Conservation (phyloP, 2,888 invertebrate species). For the Eustalomyia histrio region DNA sequence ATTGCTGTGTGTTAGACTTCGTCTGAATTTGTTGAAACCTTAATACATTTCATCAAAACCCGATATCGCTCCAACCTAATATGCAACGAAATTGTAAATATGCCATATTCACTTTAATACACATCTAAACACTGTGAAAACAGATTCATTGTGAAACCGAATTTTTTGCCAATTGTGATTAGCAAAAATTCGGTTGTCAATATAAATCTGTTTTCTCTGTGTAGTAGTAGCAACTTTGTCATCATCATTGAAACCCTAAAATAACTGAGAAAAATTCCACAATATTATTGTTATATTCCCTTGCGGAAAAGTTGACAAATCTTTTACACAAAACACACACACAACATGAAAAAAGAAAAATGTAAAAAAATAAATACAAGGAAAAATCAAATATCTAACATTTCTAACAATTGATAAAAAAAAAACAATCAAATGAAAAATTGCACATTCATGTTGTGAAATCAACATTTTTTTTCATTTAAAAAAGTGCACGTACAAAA, state of each 20-base stretch:
- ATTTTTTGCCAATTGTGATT: too few species aligned
- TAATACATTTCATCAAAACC: background rate
- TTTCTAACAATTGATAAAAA: conserved; percentile 58
- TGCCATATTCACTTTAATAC: conserved; percentile 8
- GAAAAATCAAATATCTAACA: conserved; percentile 58
- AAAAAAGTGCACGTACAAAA: conserved; percentile 51
- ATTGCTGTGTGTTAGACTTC: too few species aligned
- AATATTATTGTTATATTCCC: conserved; percentile 57
- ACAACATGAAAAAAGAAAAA: background rate
- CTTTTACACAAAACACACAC: conserved; percentile 51
- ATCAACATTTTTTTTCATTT: conserved; percentile 48
- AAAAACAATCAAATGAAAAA: conserved; percentile 61
- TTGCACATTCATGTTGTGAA: conserved; percentile 61
- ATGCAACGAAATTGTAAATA: too few species aligned
- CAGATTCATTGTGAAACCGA: too few species aligned
- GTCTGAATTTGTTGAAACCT: too few species aligned
- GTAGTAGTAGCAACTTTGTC: conserved; percentile 36
- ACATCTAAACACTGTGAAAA: background rate
- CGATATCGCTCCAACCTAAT: background rate
- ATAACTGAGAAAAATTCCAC: conserved; percentile 50
- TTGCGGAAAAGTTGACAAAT: conserved; percentile 57
- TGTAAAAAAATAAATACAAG: background rate
- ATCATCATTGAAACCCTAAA: conserved; percentile 10
- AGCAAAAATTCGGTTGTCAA: too few species aligned
- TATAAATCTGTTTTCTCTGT: too few species aligned